Base-by-base conservation (phyloP, 2,113 vertebrate species). In the Bos indicus region DNA sequence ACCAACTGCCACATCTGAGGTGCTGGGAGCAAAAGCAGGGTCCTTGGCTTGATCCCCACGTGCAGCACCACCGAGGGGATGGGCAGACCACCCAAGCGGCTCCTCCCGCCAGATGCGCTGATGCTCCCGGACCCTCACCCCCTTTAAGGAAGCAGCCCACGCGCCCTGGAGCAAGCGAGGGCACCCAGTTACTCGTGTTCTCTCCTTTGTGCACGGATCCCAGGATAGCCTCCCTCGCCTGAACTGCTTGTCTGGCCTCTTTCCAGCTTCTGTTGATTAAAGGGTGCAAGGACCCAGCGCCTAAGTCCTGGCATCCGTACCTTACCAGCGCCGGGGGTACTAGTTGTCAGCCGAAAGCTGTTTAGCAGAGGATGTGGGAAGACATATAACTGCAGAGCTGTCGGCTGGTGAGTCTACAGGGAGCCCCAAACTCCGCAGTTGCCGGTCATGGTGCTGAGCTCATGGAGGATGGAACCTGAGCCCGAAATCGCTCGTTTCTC, bases 211-310 rank as follows among this genome's bases (percentile, higher is more conserved):
- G 30, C 78, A 30, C 1, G 43, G 30, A 30, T 48, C 26, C 78
- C 8, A 5, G 26, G 13, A 51, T 6, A 33, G 81, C 21, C 12
- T 26, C 1, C 21, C 33, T 16, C 0, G 4, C 52, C 81, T 26
- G 81, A 83, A 26, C 33, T 36, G 12, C 81, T 36, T 7, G 30
- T n/a, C 51, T 25, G 80, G 33, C 80, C 51, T 82, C 80, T n/a
- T n/a, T 21, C 2, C 51, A 23, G 19, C 33, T 33, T 13, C 48
- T n/a, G 17, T n/a, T n/a, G 30, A n/a, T 54, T 7, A 23, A 54
- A 82, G 30, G 26, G 30, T 21, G 48, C 80, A 54, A n/a, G 80
- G 51, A n/a, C 30, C 80, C 30, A 23, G 51, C 11, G 2, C 17
- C 30, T 8, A 54, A 9, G 36, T 62, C 46, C 19, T 26, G 60